Percentiles rank a stretch among this genome's conserved stretches.
Evolutionary conservation across 2,888 invertebrate genomes (phyloP).

Genomic region (Scaptomyza reducta): DNA sequence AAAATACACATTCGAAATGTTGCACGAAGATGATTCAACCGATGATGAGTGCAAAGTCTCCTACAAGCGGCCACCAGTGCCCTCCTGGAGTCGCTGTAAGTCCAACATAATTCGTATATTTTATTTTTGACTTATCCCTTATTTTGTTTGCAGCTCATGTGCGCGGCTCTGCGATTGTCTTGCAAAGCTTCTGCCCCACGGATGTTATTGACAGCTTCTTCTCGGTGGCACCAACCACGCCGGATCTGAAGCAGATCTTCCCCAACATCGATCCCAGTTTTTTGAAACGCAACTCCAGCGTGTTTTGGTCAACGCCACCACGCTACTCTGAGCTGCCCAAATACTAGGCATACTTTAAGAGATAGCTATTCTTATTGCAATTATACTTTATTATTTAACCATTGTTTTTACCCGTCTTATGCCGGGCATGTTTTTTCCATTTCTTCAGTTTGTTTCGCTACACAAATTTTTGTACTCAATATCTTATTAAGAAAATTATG

Average conservation of each 20-base stretch:
- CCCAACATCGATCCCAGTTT: slow-evolving; percentile 87
- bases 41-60: slow-evolving; percentile 83
- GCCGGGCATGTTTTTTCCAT: slow-evolving; percentile 13
- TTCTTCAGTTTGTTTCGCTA: slow-evolving; percentile 18
- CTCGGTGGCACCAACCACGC: slow-evolving; percentile 86
- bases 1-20: slow-evolving; percentile 83
- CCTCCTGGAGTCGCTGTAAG: slow-evolving; percentile 85
- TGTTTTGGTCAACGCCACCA: slow-evolving; percentile 90
- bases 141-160: slow-evolving; percentile 74
- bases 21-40: slow-evolving; percentile 84
- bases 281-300: slow-evolving; percentile 90
- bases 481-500: slow-evolving; percentile 34
- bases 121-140: background rate
- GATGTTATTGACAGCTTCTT: slow-evolving; percentile 87
- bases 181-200: slow-evolving; percentile 84
- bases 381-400: background rate
- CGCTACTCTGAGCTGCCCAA: slow-evolving; percentile 86
- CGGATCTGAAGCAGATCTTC: slow-evolving; percentile 89
- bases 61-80: slow-evolving; percentile 80
- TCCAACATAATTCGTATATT: background rate
- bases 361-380: slow-evolving; percentile 19
- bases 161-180: slow-evolving; percentile 84
- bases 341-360: slow-evolving; percentile 62
- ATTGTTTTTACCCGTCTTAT: slow-evolving; percentile 23
- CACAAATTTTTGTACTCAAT: slow-evolving; percentile 24